Evolutionary conservation across 2,113 vertebrate genomes (phyloP), one percentile per base, ranked within the genome.

Genomic region (Heterotilapia buettikoferi): DNA sequence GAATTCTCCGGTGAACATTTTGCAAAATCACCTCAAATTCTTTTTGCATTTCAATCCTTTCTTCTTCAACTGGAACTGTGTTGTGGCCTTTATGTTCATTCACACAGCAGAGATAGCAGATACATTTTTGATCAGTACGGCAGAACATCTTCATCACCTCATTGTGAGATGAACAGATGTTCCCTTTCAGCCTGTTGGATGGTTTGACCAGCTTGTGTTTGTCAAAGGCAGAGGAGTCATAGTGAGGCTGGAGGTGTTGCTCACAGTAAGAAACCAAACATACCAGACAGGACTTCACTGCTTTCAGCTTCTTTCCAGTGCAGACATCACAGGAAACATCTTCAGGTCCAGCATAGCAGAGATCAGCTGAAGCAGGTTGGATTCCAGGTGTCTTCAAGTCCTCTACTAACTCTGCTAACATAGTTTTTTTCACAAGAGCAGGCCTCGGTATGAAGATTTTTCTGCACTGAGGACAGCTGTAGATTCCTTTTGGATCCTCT

Each of bases 311-410:
- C 0, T 5, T 52, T 52, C 2, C 50, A 5, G 8, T 52, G 50
- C 50, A n/a, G 50, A 0, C 9, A 52, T 52, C 50, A 50, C 47
- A 50, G 7, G 47, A 50, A 50, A 19, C 47, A 50, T 52, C 18
- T 52, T 52, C 47, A 52, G 47, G 47, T 19, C 18, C 47, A 52
- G 50, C 50, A 52, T 52, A 52, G 47, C 50, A 52, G 0, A 52
- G 18, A 52, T 5, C 18, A 52, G 7, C 50, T 0, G 50, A 0
- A 9, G 18, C 47, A 52, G 47, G 1, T 19, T 0, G 18, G 50
- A 0, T 3, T 52, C 0, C 50, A 19, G 50, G 0, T 52, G 2
- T 9, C 50, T 52, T 52, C 0, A 0, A 52, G 18, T 52, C 4
- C 18, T 52, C 47, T 52, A 52, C 50, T 52, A 52, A 52, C 50